Percentiles rank a stretch among this genome's conserved stretches.
phyloP scores from a whole-genome alignment of 1,140 invertebrate species.

The Pogonomyrmex barbatus region DNA sequence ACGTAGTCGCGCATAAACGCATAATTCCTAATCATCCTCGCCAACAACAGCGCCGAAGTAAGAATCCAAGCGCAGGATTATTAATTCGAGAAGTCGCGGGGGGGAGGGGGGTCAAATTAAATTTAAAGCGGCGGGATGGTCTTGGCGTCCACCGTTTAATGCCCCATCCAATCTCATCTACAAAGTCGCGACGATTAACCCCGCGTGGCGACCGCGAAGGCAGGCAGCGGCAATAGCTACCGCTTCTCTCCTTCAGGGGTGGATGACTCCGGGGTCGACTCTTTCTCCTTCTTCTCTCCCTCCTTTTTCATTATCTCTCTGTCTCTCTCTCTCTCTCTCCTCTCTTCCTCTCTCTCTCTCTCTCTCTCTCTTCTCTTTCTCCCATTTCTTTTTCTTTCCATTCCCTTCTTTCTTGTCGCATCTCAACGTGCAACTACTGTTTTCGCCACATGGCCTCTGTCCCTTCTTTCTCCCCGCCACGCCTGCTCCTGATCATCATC shows the following conservation, averaged over 20 bases:
- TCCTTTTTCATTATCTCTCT: neutral
- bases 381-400: slow-evolving; percentile 27
- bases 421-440: slow-evolving; percentile 74
- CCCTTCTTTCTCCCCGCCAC: slow-evolving; percentile 59
- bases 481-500: slow-evolving; percentile 62
- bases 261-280: slow-evolving; percentile 73
- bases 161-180: slow-evolving; percentile 74
- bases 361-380: neutral
- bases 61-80: slow-evolving; percentile 61
- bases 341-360: neutral
- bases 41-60: slow-evolving; percentile 40
- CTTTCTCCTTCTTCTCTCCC: slow-evolving; percentile 11
- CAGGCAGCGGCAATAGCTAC: slow-evolving; percentile 67
- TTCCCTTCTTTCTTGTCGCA: slow-evolving; percentile 49
- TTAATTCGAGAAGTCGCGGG: slow-evolving; percentile 61
- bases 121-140: slow-evolving; percentile 55
- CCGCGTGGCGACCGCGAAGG: slow-evolving; percentile 64
- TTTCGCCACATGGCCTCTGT: slow-evolving; percentile 71
- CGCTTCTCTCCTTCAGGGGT: slow-evolving; percentile 74
- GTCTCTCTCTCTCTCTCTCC: slow-evolving; percentile 3
- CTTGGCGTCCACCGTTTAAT: slow-evolving; percentile 73
- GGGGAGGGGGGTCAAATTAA: slow-evolving; percentile 65
- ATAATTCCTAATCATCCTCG: slow-evolving; percentile 54
- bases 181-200: slow-evolving; percentile 73
- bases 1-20: slow-evolving; percentile 60